These are phyloP conservation scores for Bovichtus diacanthus DNA, from an alignment of 2,797 vertebrate species.

Conservation along the genomic window DNA sequence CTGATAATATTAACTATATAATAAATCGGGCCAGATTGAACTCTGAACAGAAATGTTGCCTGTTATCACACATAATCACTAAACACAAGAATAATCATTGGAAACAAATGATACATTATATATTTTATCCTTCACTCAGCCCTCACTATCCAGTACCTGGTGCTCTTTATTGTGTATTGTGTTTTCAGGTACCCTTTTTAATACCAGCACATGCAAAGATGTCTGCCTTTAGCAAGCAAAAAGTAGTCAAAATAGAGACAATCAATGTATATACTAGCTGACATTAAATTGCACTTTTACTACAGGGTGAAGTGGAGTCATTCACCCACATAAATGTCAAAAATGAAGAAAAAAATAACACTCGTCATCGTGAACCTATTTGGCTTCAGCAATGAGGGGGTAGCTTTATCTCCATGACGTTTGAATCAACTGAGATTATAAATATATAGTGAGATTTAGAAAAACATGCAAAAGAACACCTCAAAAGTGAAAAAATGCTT, in stretches of 20 bases:
- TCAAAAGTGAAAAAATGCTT: neutral
- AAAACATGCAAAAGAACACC: neutral
- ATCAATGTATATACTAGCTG: no score
- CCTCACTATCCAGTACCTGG: no score
- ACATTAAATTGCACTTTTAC: neutral
- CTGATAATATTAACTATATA: neutral
- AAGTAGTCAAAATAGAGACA: no score
- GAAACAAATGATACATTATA: neutral
- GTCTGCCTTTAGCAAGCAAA: no score
- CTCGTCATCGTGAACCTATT: no score
- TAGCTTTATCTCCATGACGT: neutral
- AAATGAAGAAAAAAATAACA: neutral
- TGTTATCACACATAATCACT: neutral
- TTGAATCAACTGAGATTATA: neutral
- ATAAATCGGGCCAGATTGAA: neutral
- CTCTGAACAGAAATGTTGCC: neutral
- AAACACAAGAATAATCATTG: neutral
- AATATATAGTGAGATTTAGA: neutral
- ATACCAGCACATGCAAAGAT: no score
- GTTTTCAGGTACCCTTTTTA: no score
- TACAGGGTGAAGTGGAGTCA: neutral
- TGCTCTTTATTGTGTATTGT: no score
- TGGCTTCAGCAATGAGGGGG: neutral
- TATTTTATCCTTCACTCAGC: no score
- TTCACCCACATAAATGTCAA: neutral